A percentile compares a stretch with the other conserved stretches of the same genome.
Evolutionary conservation across 2,797 vertebrate species (phyloP).

Genomic region (Syndactyla subalaris): DNA sequence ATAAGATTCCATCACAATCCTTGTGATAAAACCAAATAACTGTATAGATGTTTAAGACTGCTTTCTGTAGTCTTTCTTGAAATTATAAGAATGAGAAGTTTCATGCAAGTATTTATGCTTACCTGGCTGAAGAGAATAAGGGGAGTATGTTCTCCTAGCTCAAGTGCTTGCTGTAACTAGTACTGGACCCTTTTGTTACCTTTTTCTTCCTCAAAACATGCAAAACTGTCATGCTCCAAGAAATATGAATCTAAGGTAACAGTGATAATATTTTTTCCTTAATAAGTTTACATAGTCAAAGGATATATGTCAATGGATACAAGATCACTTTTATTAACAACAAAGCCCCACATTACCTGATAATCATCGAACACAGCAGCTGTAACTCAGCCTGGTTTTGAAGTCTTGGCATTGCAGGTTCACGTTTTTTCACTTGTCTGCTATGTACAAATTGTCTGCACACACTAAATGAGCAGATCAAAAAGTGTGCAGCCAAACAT

Average conservation of each 20-base stretch:
- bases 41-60: background rate
- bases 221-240: constrained; percentile 80
- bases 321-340: background rate
- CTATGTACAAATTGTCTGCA: background rate
- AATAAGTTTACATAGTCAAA: background rate
- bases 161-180: constrained; percentile 69
- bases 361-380: background rate
- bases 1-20: background rate
- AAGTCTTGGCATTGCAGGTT: background rate
- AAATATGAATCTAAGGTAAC: constrained; percentile 68
- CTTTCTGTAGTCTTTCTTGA: background rate
- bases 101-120: background rate
- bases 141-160: constrained; percentile 75
- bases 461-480: background rate
- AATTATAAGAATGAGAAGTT: background rate
- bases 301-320: background rate
- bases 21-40: background rate
- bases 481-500: background rate
- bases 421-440: background rate
- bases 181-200: constrained; percentile 51
- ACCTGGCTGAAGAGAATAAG: constrained; percentile 82
- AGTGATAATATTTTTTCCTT: background rate
- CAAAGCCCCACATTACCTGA: background rate
- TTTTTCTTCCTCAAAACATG: constrained; percentile 77
- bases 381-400: background rate